Evolutionary conservation across 2,888 invertebrate genomes (phyloP), one percentile per base, ranked within the genome.

Genomic region (Oligia latruncula): DNA sequence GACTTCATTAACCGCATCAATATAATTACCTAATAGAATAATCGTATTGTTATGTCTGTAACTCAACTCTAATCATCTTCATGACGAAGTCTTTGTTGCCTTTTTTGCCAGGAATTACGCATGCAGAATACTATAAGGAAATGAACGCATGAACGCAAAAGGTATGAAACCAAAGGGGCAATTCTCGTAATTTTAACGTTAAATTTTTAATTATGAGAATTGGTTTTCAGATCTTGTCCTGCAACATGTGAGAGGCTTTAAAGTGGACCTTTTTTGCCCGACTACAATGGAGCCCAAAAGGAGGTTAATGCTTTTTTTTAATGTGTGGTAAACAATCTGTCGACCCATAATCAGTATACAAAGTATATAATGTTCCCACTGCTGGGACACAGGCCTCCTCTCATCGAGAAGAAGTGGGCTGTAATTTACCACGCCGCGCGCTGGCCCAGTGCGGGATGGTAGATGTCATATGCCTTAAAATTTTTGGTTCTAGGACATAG

Each of bases 41-140:
- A 70, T 77, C 49, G 15, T 43, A 77, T 77, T 76, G 52, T 82
- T 68, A 68, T 62, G 55, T 68, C 20, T 62, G 46, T 82, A 1
- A 49, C 23, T 35, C 0, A 1, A 49, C 23, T 35, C 0, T 29
- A 55, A 75, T 80, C 5, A 82, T 1, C 13, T 23, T 1, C 13
- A 52, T 55, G 35, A 35, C 15, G 52, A 49, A 74, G 5, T 4
- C 0, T 58, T 20, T 46, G 43, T 23, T 23, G 55, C 49, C n/a
- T 5, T 71, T 71, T 65, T 35, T 29, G 13, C 17, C 5, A 67
- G 11, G 40, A 52, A 76, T 29, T 58, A 46, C n/a, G 35, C 1
- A 78, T n/a, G 40, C 23, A 35, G 29, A 60, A 29, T 52, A 4
- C 8, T 49, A 15, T 40, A 20, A 58, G 79, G 40, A 79, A 58